Conservation (phyloP, 2,888 invertebrate genomes). For the Nycteola revayana region DNA sequence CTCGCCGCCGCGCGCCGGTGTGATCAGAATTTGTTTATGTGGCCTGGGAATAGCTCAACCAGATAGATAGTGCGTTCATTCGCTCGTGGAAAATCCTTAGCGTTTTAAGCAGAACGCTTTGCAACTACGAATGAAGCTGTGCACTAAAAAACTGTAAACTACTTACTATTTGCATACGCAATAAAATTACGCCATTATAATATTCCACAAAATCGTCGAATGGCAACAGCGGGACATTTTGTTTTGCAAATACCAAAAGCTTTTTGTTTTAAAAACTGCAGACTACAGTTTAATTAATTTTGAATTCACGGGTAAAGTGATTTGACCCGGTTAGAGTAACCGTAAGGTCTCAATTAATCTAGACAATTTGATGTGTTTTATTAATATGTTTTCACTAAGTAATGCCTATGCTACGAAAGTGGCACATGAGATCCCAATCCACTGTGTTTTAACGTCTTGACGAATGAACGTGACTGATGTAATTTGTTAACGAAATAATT, state of each 20-base stretch:
- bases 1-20: conserved; percentile 49
- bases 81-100: conserved; percentile 69
- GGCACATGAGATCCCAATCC: conserved; percentile 14
- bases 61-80: conserved; percentile 69
- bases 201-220: conserved; percentile 31
- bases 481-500: no score
- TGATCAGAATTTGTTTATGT: conserved; percentile 75
- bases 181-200: conserved; percentile 54
- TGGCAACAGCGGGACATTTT: conserved; percentile 32
- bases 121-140: conserved; percentile 70
- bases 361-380: conserved; percentile 8
- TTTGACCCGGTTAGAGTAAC: conserved; percentile 16
- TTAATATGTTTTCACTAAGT: conserved; percentile 3
- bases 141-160: conserved; percentile 55
- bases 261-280: conserved; percentile 8
- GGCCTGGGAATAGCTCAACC: conserved; percentile 70
- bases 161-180: conserved; percentile 52
- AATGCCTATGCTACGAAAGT: conserved; percentile 14
- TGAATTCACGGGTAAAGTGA: conserved; percentile 9
- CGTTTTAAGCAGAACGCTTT: conserved; percentile 68
- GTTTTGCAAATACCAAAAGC: conserved; percentile 21
- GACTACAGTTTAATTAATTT: conserved; percentile 10
- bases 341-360: conserved; percentile 11
- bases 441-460: no score
- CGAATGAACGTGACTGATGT: not conserved